Evolutionary conservation across 2,113 vertebrate species (phyloP), one percentile per base, ranked within the genome.

Genomic region (Copsychus sechellarum): DNA sequence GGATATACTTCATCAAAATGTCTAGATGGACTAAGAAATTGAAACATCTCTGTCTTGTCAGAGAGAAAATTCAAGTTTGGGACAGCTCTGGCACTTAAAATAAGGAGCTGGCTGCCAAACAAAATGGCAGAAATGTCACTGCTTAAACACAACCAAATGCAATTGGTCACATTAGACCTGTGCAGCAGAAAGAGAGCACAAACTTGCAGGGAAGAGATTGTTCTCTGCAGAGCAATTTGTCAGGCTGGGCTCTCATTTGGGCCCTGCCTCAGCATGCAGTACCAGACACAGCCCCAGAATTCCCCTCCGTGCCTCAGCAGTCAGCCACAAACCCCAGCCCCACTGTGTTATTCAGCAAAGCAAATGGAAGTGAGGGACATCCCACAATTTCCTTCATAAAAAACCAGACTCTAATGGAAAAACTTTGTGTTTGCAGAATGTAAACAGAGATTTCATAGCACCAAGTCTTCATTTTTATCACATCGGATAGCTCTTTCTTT

Each of bases 381-480:
- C 71, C 60, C 88, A 69, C 22, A 51, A 47, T 74, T 60, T 67
- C 36, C 48, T 71, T 61, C 60, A 64, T 48, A 81, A 67, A 69
- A 69, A 47, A 21, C 36, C 3, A 12, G 21, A n/a, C 18, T 65
- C 56, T 23, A 17, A 71, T 65, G 28, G 67, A 74, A 88, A 78
- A 92, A 90, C 65, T 7, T 60, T 40, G 45, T 9, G 43, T 78
- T 71, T 86, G n/a, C 43, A 71, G 79, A 81, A 81, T 4, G 23
- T 81, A 88, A 95, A 78, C 67, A 93, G 90, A 78, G 61, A 83
- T 88, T 95, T 94, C 87, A 86, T 19, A 64, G 92, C 60, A 56
- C 15, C 43, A 26, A 77, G 79, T 66, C 56, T 88, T 92, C 79
- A 60, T 70, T 94, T 95, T 96, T 94, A 90, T 81, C 76, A 81